Percentiles rank a stretch among this genome's conserved stretches.
Conservation (phyloP, 2,113 vertebrate genomes). For the Heliornis fulica region DNA sequence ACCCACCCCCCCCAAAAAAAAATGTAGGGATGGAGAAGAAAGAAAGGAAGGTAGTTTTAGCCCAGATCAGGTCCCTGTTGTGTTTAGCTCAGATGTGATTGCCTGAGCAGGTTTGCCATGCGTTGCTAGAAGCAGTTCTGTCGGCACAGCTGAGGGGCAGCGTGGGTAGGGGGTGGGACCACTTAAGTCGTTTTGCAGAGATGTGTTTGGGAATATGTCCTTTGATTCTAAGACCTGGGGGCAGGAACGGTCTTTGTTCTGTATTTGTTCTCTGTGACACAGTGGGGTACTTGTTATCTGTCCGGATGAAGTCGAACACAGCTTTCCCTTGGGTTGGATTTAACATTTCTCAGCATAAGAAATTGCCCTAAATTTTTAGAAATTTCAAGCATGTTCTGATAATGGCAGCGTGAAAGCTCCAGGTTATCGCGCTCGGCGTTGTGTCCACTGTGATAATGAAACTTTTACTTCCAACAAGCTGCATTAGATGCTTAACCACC, state of each 20-base stretch:
- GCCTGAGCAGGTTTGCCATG: neutral
- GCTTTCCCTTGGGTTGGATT: constrained; percentile 40
- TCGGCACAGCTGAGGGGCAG: neutral
- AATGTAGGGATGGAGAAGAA: rapidly evolving
- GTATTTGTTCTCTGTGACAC: constrained; percentile 22
- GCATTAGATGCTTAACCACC: neutral
- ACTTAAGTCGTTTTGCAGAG: neutral
- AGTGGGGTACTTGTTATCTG: constrained; percentile 53
- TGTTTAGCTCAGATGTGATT: neutral
- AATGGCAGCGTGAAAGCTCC: constrained; percentile 25
- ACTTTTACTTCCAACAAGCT: constrained; percentile 20
- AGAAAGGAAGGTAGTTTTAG: neutral
- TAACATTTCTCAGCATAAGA: constrained; percentile 44
- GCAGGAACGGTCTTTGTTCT: constrained; percentile 16
- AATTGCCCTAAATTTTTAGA: constrained; percentile 51
- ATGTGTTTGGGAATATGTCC: constrained; percentile 4
- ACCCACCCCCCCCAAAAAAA: too few relatives aligned
- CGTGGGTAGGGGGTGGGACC: neutral
- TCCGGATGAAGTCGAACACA: constrained; percentile 2
- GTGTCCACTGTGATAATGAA: constrained; percentile 27
- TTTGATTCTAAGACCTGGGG: constrained; percentile 38
- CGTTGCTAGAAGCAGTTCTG: neutral
- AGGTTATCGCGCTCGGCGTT: neutral
- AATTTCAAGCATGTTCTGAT: neutral
- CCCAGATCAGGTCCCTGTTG: neutral